phyloP scores from a whole-genome alignment of 1,140 invertebrate genomes.

The Chrysopa pallens region DNA sequence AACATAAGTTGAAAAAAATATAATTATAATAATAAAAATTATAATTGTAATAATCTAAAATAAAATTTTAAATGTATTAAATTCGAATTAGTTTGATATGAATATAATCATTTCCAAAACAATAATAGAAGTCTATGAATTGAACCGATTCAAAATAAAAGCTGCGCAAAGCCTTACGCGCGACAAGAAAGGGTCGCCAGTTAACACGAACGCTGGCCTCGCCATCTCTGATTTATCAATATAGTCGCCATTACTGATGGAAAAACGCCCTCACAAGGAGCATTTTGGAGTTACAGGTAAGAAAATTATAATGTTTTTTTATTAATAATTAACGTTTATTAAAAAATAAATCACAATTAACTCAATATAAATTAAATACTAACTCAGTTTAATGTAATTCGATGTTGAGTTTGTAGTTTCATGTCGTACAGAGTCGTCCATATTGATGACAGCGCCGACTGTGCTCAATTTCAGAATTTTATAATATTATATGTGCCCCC shows the following conservation, averaged over 20 bases:
- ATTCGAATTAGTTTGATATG: too few species aligned
- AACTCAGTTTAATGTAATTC: constrained; percentile 2
- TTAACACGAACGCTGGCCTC: constrained; percentile 11
- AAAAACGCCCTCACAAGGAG: constrained; percentile 35
- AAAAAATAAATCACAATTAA: background rate
- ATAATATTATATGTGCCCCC: constrained; percentile 45
- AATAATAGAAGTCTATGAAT: background rate
- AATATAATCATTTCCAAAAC: too few species aligned
- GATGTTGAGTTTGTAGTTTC: constrained; percentile 9
- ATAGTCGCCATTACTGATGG: constrained; percentile 17
- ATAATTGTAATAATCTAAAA: too few species aligned
- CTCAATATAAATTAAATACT: constrained; percentile 7
- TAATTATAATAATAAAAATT: too few species aligned
- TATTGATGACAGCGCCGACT: constrained; percentile 51
- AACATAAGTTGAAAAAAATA: too few species aligned
- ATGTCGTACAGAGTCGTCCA: constrained; percentile 25
- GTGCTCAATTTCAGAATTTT: constrained; percentile 51
- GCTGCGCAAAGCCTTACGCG: constrained; percentile 1
- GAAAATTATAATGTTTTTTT: constrained; percentile 8
- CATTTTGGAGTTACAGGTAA: constrained; percentile 27
- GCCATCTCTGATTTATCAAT: constrained; percentile 22
- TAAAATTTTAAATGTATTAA: too few species aligned
- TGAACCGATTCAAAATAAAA: background rate
- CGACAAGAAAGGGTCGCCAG: background rate
- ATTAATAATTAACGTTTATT: background rate